phyloP scores from a whole-genome alignment of 2,113 vertebrate species.

The Notothenia coriiceps region DNA sequence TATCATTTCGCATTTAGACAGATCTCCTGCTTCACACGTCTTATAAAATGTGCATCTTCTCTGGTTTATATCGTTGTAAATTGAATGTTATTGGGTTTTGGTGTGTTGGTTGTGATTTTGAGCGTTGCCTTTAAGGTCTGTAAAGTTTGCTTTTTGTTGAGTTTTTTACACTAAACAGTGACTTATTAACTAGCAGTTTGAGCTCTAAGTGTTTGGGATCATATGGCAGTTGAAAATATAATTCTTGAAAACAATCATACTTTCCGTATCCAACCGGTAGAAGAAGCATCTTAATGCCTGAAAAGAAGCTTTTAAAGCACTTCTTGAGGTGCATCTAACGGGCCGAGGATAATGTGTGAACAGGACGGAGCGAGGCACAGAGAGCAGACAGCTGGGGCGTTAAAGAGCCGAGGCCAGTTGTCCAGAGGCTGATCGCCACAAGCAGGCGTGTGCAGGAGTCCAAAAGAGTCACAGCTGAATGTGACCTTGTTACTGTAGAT shows the following conservation, averaged over 20 bases:
- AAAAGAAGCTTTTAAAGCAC: neutral
- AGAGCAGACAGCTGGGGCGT: conserved; percentile 78
- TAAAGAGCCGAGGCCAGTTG: conserved; percentile 75
- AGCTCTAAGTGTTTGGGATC: neutral
- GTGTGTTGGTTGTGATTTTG: neutral
- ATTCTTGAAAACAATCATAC: neutral
- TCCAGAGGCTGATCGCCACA: conserved; percentile 72
- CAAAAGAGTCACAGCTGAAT: conserved; percentile 79
- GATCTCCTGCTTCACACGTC: neutral
- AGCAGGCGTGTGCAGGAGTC: conserved; percentile 85
- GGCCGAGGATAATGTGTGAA: conserved; percentile 53
- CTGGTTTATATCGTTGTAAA: neutral
- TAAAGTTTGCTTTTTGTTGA: neutral
- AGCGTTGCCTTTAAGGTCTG: neutral
- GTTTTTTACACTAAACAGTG: neutral
- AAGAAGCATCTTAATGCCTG: neutral
- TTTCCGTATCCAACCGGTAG: neutral
- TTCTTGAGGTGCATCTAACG: neutral
- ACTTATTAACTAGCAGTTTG: neutral
- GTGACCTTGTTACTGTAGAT: conserved; percentile 55
- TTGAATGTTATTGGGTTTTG: neutral
- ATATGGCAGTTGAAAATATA: neutral
- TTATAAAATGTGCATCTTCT: too few species aligned
- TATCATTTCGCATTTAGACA: neutral
- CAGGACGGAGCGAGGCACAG: conserved; percentile 41